Conservation (phyloP, 2,888 invertebrate genomes). For the Meandrusa payeni region DNA sequence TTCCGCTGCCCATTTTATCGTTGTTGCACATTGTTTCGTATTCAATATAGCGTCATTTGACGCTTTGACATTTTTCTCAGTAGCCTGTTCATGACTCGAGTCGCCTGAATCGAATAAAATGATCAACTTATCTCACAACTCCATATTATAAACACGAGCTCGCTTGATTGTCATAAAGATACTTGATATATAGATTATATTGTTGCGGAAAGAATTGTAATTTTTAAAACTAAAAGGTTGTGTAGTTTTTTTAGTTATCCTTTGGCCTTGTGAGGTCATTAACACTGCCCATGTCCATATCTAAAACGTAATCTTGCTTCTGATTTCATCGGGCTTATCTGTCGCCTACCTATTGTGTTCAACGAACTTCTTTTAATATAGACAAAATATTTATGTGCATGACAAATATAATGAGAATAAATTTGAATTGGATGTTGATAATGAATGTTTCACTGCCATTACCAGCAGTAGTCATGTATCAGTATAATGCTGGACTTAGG, state of each 20-base stretch:
- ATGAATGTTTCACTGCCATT: too few species aligned
- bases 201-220: conserved; percentile 66
- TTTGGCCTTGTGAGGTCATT: conserved; percentile 73
- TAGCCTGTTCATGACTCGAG: conserved; percentile 42
- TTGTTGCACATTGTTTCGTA: conserved; percentile 44
- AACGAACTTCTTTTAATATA: conserved; percentile 33
- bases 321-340: conserved; percentile 49
- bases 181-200: conserved; percentile 67
- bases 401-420: too few species aligned
- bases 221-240: conserved; percentile 74
- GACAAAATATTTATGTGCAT: conserved; percentile 26
- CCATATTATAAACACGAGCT: conserved; percentile 46
- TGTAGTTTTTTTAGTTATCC: conserved; percentile 66
- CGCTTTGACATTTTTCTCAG: conserved; percentile 45
- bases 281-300: conserved; percentile 61
- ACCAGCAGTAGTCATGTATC: too few species aligned
- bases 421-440: too few species aligned
- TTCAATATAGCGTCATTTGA: conserved; percentile 29
- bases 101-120: conserved; percentile 45
- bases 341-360: conserved; percentile 31
- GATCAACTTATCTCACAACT: conserved; percentile 42
- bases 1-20: conserved; percentile 71
- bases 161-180: conserved; percentile 64
- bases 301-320: conserved; percentile 65
- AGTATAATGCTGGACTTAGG: too few species aligned